These are phyloP conservation scores for Danaus melanippus DNA, from an alignment of 1,140 invertebrate genomes.

Conservation along the genomic window DNA sequence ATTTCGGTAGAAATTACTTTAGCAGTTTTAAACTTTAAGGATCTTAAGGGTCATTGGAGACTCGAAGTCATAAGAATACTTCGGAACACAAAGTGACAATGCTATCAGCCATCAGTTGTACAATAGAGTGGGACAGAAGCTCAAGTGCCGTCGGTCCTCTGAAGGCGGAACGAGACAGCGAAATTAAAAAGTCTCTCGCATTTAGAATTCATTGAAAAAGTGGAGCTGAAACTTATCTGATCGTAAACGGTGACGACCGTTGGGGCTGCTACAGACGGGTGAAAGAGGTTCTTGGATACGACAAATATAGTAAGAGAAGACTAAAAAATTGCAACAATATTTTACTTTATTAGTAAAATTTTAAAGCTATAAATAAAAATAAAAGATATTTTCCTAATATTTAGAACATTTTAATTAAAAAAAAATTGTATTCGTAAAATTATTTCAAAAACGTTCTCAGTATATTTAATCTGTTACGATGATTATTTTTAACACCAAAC, in stretches of 20 bases:
- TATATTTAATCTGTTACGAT: too few species aligned
- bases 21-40: slow-evolving; percentile 8
- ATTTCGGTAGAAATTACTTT: too few species aligned
- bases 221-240: slow-evolving; percentile 68
- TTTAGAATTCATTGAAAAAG: slow-evolving; percentile 73
- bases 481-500: too few species aligned
- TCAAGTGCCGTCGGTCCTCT: slow-evolving; percentile 1
- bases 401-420: too few species aligned
- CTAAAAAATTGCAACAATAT: too few species aligned
- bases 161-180: slow-evolving; percentile 18
- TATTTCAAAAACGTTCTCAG: too few species aligned
- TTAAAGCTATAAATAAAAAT: too few species aligned
- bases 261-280: slow-evolving; percentile 5
- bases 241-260: slow-evolving; percentile 41
- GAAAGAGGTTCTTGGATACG: not conserved
- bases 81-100: slow-evolving; percentile 23
- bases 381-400: too few species aligned
- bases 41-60: not conserved
- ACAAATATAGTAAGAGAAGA: too few species aligned
- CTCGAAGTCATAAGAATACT: slow-evolving; percentile 19
- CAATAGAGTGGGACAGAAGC: slow-evolving; percentile 21
- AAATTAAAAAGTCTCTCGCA: slow-evolving; percentile 31
- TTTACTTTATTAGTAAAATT: too few species aligned
- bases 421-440: too few species aligned
- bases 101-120: slow-evolving; percentile 27